A percentile compares a stretch with the other conserved stretches of the same genome.
Evolutionary conservation across 2,888 invertebrate species (phyloP).

Genomic region (Fragum fragum): DNA sequence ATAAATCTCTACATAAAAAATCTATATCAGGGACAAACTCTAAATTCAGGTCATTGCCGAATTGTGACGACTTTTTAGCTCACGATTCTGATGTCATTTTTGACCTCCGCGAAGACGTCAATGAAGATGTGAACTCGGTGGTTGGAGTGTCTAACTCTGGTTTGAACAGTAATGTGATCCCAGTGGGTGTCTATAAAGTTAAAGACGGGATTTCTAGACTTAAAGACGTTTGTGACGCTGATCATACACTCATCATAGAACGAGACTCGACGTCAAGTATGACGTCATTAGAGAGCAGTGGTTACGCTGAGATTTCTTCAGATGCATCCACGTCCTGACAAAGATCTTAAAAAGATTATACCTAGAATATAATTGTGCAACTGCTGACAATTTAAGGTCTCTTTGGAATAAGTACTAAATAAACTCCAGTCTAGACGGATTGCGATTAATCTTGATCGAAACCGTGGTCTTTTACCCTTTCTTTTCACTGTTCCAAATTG

Average conservation of each 20-base stretch:
- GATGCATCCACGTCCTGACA: constrained; percentile 27
- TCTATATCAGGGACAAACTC: neutral
- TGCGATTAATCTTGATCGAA: too few species aligned
- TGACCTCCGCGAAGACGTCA: neutral
- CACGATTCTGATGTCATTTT: neutral
- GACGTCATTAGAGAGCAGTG: constrained; percentile 54
- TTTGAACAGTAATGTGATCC: neutral
- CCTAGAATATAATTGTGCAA: too few species aligned
- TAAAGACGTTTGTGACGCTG: neutral
- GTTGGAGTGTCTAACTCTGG: neutral
- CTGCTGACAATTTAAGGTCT: too few species aligned
- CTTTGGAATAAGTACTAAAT: too few species aligned
- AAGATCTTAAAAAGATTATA: too few species aligned
- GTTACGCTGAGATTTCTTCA: constrained; percentile 49
- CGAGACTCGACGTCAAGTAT: constrained; percentile 32
- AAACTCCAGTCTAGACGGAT: too few species aligned
- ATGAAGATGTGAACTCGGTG: neutral
- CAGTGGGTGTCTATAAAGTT: neutral
- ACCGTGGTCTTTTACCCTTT: too few species aligned
- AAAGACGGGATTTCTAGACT: constrained; percentile 2
- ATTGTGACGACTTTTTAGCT: neutral
- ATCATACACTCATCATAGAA: neutral
- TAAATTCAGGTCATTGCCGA: neutral
- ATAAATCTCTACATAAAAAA: neutral
- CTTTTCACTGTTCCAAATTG: too few species aligned